Evolutionary conservation across 2,113 vertebrate species (phyloP).

Genomic region (Upupa epops): DNA sequence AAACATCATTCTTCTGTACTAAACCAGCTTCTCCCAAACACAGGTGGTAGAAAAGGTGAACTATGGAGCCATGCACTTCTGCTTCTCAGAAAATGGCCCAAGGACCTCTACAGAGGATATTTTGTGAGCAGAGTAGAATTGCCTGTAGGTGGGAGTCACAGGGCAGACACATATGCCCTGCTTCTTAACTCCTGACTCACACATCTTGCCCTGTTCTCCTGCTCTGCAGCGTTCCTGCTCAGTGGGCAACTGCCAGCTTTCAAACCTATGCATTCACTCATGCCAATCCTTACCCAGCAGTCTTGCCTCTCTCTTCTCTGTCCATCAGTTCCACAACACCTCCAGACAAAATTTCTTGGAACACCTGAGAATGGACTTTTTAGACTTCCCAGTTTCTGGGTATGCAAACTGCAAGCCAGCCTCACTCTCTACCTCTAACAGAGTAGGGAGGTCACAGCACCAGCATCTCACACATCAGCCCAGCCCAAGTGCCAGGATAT

Average conservation of each 20-base stretch:
- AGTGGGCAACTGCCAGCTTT: background rate
- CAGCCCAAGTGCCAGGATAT: background rate
- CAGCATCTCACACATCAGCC: background rate
- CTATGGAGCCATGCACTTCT: rapidly evolving
- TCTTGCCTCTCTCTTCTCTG: background rate
- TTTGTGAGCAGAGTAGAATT: background rate
- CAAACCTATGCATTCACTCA: background rate
- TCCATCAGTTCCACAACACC: background rate
- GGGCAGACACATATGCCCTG: background rate
- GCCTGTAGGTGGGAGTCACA: rapidly evolving
- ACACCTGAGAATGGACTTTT: background rate
- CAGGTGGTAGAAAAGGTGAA: background rate
- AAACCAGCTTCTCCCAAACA: background rate
- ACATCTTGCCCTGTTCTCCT: rapidly evolving
- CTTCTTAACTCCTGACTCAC: background rate
- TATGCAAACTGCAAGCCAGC: background rate
- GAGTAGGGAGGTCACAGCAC: background rate
- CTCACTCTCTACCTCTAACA: background rate
- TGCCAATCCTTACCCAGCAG: rapidly evolving
- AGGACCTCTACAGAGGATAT: background rate
- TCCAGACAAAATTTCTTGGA: background rate
- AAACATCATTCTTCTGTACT: background rate
- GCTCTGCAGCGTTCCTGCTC: rapidly evolving
- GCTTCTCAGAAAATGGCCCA: background rate
- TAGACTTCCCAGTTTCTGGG: background rate